Percentiles rank a stretch among this genome's conserved stretches.
These are phyloP conservation scores for Helicoverpa armigera DNA, from an alignment of 1,140 invertebrate species.

Conservation along the genomic window DNA sequence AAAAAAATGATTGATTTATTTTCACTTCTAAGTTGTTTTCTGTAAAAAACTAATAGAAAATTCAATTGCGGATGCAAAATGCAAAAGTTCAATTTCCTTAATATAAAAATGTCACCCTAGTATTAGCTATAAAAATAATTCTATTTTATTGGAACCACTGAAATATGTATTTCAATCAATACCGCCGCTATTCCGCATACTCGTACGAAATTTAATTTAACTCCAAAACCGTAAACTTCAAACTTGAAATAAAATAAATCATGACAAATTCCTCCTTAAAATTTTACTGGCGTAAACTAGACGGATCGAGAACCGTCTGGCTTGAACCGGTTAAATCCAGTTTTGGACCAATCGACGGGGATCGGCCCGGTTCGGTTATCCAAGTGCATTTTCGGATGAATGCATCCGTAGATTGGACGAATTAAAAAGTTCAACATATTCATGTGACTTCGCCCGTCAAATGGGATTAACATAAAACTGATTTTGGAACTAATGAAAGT, in stretches of 20 bases:
- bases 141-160: not conserved
- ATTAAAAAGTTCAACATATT: slow-evolving; percentile 50
- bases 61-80: too few relatives aligned
- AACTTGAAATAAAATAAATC: slow-evolving; percentile 45
- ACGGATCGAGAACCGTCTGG: slow-evolving; percentile 32
- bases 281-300: slow-evolving; percentile 47
- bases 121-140: not conserved
- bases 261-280: slow-evolving; percentile 40
- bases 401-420: slow-evolving; percentile 49
- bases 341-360: slow-evolving; percentile 44
- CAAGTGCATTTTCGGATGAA: slow-evolving; percentile 47
- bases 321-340: slow-evolving; percentile 46
- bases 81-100: not conserved
- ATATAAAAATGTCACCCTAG: not conserved
- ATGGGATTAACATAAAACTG: slow-evolving; percentile 36
- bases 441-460: slow-evolving; percentile 40
- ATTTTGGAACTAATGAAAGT: slow-evolving; percentile 33
- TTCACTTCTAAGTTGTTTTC: too few relatives aligned
- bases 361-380: slow-evolving; percentile 46
- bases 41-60: too few relatives aligned
- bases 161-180: slow-evolving; percentile 27
- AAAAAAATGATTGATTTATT: too few relatives aligned
- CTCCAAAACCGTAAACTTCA: slow-evolving; percentile 4
- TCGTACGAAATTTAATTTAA: slow-evolving; percentile 28
- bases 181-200: not conserved